Evolutionary conservation across 2,797 vertebrate species (phyloP).

Genomic region (Kryptopterus vitreolus): DNA sequence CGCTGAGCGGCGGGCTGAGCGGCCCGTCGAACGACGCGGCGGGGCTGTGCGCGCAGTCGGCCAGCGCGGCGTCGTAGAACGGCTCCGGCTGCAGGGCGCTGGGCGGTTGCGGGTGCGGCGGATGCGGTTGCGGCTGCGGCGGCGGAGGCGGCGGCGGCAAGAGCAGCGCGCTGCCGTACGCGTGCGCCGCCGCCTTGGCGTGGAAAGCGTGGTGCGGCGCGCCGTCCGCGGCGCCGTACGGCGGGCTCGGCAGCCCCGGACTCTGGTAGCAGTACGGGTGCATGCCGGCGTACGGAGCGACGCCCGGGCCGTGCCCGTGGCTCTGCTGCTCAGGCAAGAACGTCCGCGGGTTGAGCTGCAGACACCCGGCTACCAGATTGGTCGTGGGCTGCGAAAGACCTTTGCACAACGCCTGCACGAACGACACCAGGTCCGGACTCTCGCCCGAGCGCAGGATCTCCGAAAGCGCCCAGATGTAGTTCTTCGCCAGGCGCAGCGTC

Average conservation of each 20-base stretch:
- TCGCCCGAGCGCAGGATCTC: slow-evolving; percentile 94
- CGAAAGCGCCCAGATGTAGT: slow-evolving; percentile 97
- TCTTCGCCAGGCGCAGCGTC: slow-evolving; percentile 94
- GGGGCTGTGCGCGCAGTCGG: slow-evolving; percentile 82
- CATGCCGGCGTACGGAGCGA: slow-evolving; percentile 71
- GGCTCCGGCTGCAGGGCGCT: slow-evolving; percentile 72
- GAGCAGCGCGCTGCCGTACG: slow-evolving; percentile 71
- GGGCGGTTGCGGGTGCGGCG: slow-evolving; percentile 21
- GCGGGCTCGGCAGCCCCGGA: slow-evolving; percentile 92
- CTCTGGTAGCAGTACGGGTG: slow-evolving; percentile 91
- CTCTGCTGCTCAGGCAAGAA: slow-evolving; percentile 97
- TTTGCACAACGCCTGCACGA: slow-evolving; percentile 96
- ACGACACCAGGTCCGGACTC: slow-evolving; percentile 92
- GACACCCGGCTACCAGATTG: slow-evolving; percentile 94
- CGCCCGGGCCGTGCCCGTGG: slow-evolving; percentile 80
- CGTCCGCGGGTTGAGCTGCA: slow-evolving; percentile 95
- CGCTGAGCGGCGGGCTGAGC: slow-evolving; percentile 94
- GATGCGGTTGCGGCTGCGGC: slow-evolving; percentile 6
- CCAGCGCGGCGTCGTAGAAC: slow-evolving; percentile 79
- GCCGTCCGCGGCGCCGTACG: slow-evolving; percentile 96
- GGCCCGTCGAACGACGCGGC: slow-evolving; percentile 91
- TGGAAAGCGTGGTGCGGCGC: slow-evolving; percentile 87
- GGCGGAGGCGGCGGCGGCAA: slow-evolving; percentile 26
- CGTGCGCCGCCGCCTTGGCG: slow-evolving; percentile 82
- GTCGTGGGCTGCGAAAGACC: slow-evolving; percentile 96